Percentiles rank a stretch among this genome's conserved stretches.
Evolutionary conservation across 1,140 invertebrate genomes (phyloP).

Genomic region (Melanaphis sacchari): DNA sequence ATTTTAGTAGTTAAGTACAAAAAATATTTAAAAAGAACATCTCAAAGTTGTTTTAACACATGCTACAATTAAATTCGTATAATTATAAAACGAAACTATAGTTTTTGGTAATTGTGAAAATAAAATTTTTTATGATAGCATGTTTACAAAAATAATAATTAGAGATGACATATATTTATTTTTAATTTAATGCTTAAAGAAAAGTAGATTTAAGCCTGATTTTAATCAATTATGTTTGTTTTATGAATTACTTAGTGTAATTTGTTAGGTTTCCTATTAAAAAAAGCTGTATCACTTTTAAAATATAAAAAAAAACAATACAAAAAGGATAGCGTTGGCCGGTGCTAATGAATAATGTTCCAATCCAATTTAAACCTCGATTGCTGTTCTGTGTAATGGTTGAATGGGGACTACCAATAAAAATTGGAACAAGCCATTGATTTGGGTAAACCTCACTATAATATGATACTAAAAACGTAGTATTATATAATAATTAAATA

Average conservation of each 20-base stretch:
- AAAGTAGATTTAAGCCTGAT: background rate
- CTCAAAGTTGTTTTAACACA: background rate
- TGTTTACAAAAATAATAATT: background rate
- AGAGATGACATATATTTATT: background rate
- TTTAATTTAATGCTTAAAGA: background rate
- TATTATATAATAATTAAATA: constrained; percentile 13
- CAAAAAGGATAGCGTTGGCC: background rate
- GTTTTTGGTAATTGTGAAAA: background rate
- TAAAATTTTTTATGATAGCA: background rate
- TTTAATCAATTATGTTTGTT: background rate
- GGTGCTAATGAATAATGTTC: background rate
- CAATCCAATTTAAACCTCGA: background rate
- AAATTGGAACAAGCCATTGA: background rate
- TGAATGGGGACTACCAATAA: background rate
- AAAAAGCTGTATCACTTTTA: background rate
- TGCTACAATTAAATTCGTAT: background rate
- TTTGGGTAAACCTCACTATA: background rate
- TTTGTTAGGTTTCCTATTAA: background rate
- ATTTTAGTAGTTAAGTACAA: background rate
- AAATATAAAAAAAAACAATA: background rate
- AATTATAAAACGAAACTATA: background rate
- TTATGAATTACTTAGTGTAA: background rate
- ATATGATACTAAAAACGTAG: background rate
- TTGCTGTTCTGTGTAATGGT: background rate
- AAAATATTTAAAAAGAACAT: background rate